A percentile compares a stretch with the other conserved stretches of the same genome.
These are phyloP conservation scores for Arctia plantaginis DNA, from an alignment of 2,888 invertebrate genomes.

Conservation along the genomic window DNA sequence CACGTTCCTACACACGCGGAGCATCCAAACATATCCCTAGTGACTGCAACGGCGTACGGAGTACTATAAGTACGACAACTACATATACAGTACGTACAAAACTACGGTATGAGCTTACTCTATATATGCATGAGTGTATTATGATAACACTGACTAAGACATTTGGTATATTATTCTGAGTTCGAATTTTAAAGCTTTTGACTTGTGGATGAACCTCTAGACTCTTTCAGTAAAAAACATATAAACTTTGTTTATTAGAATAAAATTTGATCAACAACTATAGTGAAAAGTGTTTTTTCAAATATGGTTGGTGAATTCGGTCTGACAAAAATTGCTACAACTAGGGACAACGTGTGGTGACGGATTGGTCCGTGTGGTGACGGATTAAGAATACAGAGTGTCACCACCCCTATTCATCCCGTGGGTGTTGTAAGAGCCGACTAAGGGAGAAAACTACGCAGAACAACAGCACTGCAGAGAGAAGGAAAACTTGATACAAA, in stretches of 20 bases:
- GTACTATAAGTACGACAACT: not conserved
- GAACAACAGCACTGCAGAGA: too few species aligned
- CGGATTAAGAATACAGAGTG: too few species aligned
- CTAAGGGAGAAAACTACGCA: too few species aligned
- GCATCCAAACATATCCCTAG: constrained; percentile 10
- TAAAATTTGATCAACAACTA: not conserved
- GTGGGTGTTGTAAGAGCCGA: too few species aligned
- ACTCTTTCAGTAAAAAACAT: not conserved
- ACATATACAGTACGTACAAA: not conserved
- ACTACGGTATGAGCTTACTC: not conserved
- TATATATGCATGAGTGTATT: not conserved
- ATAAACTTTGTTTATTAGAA: not conserved
- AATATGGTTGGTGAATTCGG: not conserved
- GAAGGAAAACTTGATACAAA: too few species aligned
- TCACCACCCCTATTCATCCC: too few species aligned
- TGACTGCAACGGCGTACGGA: not conserved
- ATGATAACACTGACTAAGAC: not conserved
- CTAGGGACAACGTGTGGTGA: not conserved
- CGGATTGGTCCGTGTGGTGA: too few species aligned
- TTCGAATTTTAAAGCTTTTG: not conserved
- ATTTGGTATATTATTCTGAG: not conserved
- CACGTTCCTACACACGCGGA: not conserved
- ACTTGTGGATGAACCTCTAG: not conserved
- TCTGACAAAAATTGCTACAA: not conserved
- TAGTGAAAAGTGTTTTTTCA: not conserved